Evolutionary conservation across 2,113 vertebrate genomes (phyloP).

Genomic region (Lepus timidus): DNA sequence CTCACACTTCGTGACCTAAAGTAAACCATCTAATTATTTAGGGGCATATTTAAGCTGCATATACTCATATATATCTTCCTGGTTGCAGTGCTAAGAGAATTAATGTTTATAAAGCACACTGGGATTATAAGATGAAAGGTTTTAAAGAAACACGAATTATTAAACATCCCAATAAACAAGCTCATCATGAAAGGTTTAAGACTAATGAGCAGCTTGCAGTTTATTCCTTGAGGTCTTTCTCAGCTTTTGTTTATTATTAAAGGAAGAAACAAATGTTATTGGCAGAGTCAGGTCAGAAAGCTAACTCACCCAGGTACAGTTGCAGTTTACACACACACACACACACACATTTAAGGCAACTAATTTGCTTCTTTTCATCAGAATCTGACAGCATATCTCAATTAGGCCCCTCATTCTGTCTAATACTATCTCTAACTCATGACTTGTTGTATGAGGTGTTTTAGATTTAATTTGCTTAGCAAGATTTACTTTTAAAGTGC

Average conservation of each 20-base stretch:
- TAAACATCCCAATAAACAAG: conserved; percentile 50
- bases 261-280: conserved; percentile 45
- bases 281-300: conserved; percentile 39
- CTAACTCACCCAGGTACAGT: not conserved
- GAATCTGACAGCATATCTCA: not conserved
- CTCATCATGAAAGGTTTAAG: conserved; percentile 58
- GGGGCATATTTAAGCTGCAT: not conserved
- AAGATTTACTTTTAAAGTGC: conserved; percentile 45
- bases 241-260: conserved; percentile 56
- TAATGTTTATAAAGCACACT: conserved; percentile 49
- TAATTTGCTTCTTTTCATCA: not conserved
- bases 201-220: conserved; percentile 45
- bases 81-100: conserved; percentile 21
- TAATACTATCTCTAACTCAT: not conserved
- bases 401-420: not conserved
- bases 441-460: not conserved
- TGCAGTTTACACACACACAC: not conserved
- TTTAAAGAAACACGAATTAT: conserved; percentile 64
- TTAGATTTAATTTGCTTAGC: not conserved
- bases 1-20: not conserved
- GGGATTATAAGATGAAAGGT: conserved; percentile 50
- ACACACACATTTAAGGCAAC: conserved; percentile 4
- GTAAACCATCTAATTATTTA: conserved; percentile 41
- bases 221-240: conserved; percentile 55
- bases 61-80: not conserved